Conservation (phyloP, 2,888 invertebrate genomes). For the Melikaiella ostensackeni region DNA sequence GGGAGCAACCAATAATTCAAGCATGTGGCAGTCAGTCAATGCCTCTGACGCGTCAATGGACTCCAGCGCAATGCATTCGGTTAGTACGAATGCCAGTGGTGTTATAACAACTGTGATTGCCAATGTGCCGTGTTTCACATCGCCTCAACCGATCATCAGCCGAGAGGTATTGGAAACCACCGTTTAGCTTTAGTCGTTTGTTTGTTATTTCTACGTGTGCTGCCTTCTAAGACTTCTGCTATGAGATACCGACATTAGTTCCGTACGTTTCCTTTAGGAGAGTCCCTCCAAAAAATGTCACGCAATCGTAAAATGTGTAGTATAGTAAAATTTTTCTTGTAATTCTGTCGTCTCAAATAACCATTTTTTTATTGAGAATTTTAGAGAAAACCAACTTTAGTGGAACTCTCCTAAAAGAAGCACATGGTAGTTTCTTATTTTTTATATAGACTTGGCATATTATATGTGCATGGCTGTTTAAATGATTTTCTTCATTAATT, state of each 20-base stretch:
- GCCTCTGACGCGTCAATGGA: slow-evolving; percentile 68
- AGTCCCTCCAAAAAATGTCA: not conserved
- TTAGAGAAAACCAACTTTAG: not conserved
- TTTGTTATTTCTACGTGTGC: slow-evolving; percentile 15
- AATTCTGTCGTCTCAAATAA: not conserved
- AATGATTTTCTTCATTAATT: slow-evolving; percentile 53
- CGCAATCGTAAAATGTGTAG: not conserved
- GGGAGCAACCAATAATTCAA: slow-evolving; percentile 69
- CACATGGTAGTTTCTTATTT: not conserved
- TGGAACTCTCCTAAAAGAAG: not conserved
- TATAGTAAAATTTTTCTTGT: not conserved
- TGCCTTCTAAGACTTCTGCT: slow-evolving; percentile 23
- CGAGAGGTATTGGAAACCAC: slow-evolving; percentile 86
- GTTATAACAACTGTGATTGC: slow-evolving; percentile 73
- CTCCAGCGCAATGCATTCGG: slow-evolving; percentile 61
- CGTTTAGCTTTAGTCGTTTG: slow-evolving; percentile 77
- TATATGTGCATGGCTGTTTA: slow-evolving; percentile 70
- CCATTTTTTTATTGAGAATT: not conserved
- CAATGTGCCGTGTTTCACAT: slow-evolving; percentile 69
- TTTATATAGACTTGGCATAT: slow-evolving; percentile 50
- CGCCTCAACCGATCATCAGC: slow-evolving; percentile 75
- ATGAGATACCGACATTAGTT: slow-evolving; percentile 7
- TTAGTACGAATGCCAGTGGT: slow-evolving; percentile 63
- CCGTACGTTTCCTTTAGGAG: not conserved
- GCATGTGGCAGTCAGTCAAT: slow-evolving; percentile 75